Conservation (phyloP, 2,888 invertebrate species). For the Physocephala rufipes region DNA sequence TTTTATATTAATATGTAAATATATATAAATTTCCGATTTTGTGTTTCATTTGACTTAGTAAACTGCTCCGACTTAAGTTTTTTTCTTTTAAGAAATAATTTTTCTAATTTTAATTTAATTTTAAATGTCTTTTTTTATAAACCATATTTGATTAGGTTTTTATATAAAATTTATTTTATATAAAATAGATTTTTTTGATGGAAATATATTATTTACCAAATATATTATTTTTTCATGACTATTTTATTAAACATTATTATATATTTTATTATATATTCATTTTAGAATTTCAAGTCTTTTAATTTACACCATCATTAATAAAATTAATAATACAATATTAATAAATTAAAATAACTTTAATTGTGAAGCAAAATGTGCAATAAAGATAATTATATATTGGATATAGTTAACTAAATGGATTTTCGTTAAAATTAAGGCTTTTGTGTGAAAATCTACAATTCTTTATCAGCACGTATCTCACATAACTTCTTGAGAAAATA, state of each 20-base stretch:
- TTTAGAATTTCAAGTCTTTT: conserved; percentile 43
- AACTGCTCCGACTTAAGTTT: no score
- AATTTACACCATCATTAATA: conserved; percentile 62
- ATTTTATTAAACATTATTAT: no score
- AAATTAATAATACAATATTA: conserved; percentile 32
- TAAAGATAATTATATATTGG: conserved; percentile 29
- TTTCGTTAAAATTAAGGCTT: background rate
- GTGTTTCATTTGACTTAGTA: no score
- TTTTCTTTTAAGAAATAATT: no score
- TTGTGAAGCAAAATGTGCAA: conserved; percentile 42
- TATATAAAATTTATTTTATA: background rate
- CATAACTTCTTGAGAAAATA: no score
- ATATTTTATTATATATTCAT: conserved; percentile 9
- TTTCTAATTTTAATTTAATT: background rate
- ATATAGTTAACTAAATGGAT: background rate
- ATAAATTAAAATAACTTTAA: conserved; percentile 7
- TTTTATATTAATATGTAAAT: background rate
- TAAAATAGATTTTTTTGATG: background rate
- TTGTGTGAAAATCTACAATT: background rate
- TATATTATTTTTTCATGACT: no score
- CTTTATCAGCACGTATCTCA: no score
- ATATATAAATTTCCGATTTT: background rate
- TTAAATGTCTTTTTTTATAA: background rate
- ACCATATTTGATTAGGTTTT: background rate
- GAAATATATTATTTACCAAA: no score